Conservation (phyloP, 2,888 invertebrate species). For the Drosophila imparisetae region DNA sequence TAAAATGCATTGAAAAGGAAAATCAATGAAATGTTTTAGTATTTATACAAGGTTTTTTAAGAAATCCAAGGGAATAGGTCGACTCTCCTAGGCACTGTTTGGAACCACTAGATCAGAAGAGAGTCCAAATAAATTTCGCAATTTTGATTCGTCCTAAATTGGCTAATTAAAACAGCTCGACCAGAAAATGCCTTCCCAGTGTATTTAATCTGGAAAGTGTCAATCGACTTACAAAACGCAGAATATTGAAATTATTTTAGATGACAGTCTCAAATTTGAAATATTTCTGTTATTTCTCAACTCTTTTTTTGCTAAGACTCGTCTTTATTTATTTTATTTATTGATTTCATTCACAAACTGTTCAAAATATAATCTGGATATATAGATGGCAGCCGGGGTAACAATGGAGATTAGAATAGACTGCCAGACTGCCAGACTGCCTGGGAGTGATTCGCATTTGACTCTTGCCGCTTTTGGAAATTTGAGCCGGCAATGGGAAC, state of each 20-base stretch:
- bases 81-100: not conserved
- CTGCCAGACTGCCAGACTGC: not conserved
- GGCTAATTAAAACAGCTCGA: not conserved
- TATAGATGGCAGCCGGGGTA: conserved; percentile 1
- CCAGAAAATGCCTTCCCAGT: not conserved
- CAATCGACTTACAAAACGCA: not conserved
- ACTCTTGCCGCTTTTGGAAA: conserved; percentile 49
- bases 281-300: not conserved
- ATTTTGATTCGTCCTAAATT: not conserved
- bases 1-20: not conserved
- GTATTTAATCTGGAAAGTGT: not conserved
- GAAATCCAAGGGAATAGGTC: not conserved
- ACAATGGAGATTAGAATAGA: conserved; percentile 34
- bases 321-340: conserved; percentile 5
- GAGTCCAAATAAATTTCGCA: not conserved
- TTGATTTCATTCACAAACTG: not conserved
- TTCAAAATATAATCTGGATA: not conserved
- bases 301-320: not conserved
- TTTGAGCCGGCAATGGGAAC: conserved; percentile 61
- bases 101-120: not conserved
- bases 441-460: conserved; percentile 40
- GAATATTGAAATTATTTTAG: not conserved
- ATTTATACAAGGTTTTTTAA: not conserved
- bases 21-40: not conserved
- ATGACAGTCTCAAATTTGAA: not conserved